Evolutionary conservation across 2,888 invertebrate genomes (phyloP), one percentile per base, ranked within the genome.

Genomic region (Drosophila barbarae): DNA sequence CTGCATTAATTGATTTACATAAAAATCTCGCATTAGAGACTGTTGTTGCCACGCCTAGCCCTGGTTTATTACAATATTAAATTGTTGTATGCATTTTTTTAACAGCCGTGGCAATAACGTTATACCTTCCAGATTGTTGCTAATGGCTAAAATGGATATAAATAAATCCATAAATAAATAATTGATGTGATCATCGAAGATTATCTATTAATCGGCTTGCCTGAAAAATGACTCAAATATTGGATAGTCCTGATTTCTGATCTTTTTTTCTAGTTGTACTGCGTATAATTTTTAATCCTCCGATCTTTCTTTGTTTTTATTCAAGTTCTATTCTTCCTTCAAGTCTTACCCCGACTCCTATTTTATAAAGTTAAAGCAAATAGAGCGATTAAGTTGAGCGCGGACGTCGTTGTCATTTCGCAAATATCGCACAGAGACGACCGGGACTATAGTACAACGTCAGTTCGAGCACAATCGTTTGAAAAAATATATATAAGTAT

Each of bases 1-100:
- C 44, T 73, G 52, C 67, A 59, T 39, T 74, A 39, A 50, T 70
- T 49, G 9, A 79, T 80, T 83, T 61, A 60, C 80, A 77, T 80
- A 71, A 55, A 71, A 75, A 75, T 75, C 32, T 21, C 46, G 32
- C 46, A 47, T 47, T 47, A 32, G 68, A 60, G 23, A 35, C 26
- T 9, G 9, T 50, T 51, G 77, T 67, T 73, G 46, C 73, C 26
- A 68, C 36, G 50, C 58, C 38, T 42, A 34, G 36, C 55, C 30
- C 42, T 47, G 36, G 56, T 12, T 41, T 44, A 41, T 49, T 52
- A 7, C 32, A 58, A 59, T 63, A 28, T 35, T 35, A 46, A 23
- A n/a, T 67, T 51, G 8, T 55, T 32, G 36, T 50, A 42, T 55
- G 36, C 35, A 41, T 10, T 26, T 51, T 32, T 23, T 15, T 6